Evolutionary conservation across 2,113 vertebrate species (phyloP).

Genomic region (Daboia siamensis): DNA sequence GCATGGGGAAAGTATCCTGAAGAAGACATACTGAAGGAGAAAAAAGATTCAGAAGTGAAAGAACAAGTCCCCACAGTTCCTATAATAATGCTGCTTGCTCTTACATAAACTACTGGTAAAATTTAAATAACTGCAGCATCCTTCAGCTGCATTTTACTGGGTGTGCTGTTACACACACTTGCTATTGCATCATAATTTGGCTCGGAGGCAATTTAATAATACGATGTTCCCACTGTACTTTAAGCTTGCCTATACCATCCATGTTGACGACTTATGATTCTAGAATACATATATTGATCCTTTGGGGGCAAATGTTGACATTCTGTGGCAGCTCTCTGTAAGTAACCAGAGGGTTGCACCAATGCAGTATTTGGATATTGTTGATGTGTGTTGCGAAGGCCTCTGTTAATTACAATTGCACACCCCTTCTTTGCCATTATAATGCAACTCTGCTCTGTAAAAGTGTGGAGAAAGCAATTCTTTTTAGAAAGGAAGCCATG

Average conservation of each 20-base stretch:
- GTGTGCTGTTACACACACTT: neutral
- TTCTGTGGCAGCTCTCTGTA: neutral
- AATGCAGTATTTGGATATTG: neutral
- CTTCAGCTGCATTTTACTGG: neutral
- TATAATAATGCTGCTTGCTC: neutral
- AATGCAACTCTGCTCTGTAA: neutral
- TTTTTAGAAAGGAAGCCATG: conserved; percentile 13
- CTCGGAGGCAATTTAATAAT: neutral
- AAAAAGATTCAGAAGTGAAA: neutral
- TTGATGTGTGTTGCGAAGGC: neutral
- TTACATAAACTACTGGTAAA: neutral
- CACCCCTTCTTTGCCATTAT: neutral
- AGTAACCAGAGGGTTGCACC: neutral
- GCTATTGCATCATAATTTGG: neutral
- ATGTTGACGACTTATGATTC: neutral
- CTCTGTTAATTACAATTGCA: conserved; percentile 5
- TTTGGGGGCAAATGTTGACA: neutral
- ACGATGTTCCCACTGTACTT: neutral
- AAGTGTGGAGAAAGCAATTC: neutral
- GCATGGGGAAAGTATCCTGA: neutral
- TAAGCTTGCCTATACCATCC: neutral
- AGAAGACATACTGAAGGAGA: neutral
- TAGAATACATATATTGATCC: neutral
- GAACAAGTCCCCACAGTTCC: neutral
- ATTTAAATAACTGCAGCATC: neutral